phyloP scores from a whole-genome alignment of 2,888 invertebrate genomes.

The Slavum lentiscoides region DNA sequence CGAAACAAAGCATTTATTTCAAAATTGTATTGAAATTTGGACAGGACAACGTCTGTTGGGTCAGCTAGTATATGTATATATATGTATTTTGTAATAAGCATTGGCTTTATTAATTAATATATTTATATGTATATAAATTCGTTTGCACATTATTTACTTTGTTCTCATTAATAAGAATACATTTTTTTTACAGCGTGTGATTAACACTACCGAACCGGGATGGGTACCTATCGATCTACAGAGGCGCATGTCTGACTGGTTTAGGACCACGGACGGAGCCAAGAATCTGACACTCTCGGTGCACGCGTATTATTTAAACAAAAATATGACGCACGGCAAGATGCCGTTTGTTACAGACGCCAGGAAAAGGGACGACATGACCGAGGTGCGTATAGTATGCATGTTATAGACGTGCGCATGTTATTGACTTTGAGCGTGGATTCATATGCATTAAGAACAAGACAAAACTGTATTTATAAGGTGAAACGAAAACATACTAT shows the following conservation, averaged over 20 bases:
- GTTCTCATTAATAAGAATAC: not conserved
- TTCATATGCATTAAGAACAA: too few species aligned
- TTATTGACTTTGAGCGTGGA: too few species aligned
- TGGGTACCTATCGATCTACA: constrained; percentile 34
- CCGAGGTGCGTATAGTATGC: constrained; percentile 29
- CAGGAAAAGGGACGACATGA: constrained; percentile 27
- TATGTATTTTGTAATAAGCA: too few species aligned
- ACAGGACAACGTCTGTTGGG: too few species aligned
- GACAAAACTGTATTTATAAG: too few species aligned
- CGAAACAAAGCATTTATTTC: too few species aligned
- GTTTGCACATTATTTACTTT: too few species aligned
- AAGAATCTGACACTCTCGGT: constrained; percentile 33
- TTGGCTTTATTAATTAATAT: too few species aligned
- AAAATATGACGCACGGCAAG: constrained; percentile 8
- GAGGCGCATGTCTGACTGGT: constrained; percentile 22
- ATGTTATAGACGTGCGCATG: not conserved
- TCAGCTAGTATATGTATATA: too few species aligned
- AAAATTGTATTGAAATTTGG: too few species aligned
- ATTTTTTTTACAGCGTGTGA: not conserved
- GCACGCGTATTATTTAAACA: not conserved
- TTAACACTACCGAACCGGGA: constrained; percentile 9
- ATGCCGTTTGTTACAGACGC: constrained; percentile 37
- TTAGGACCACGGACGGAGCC: not conserved
- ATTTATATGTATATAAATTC: too few species aligned
- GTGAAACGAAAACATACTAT: too few species aligned